Evolutionary conservation across 2,888 invertebrate species (phyloP).

Genomic region (Dusona sp.): DNA sequence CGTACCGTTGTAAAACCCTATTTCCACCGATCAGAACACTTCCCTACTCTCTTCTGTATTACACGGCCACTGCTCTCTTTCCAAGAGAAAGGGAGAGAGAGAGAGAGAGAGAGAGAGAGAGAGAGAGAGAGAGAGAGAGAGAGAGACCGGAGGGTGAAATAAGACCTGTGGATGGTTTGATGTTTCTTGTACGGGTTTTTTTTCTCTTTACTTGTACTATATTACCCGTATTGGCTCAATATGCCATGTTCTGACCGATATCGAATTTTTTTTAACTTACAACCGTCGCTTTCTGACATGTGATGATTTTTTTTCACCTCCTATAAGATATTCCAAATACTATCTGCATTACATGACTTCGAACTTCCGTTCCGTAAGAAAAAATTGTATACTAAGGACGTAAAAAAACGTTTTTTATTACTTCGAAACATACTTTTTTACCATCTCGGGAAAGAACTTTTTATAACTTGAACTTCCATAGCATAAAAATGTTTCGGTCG

Average conservation of each 20-base stretch:
- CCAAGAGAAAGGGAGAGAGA: background rate
- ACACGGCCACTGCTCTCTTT: conserved; percentile 66
- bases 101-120: conserved; percentile 6
- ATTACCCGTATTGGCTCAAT: conserved; percentile 25
- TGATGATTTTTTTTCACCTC: conserved; percentile 2
- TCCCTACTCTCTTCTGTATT: conserved; percentile 49
- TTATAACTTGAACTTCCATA: background rate
- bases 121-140: background rate
- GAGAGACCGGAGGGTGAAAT: background rate
- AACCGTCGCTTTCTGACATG: background rate
- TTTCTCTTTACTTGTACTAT: conserved; percentile 6
- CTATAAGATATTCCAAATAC: background rate
- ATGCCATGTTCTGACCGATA: conserved; percentile 40
- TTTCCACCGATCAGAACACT: conserved; percentile 41
- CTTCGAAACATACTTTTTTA: background rate
- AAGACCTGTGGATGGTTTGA: conserved; percentile 11
- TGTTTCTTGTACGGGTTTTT: conserved; percentile 44
- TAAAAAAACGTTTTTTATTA: background rate
- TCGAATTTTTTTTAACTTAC: conserved; percentile 31
- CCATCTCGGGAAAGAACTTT: background rate
- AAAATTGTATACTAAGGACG: background rate
- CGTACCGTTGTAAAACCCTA: conserved; percentile 32
- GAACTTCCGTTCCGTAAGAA: background rate
- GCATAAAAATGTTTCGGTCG: background rate
- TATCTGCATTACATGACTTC: background rate